Conservation (phyloP, 2,888 invertebrate species). For the Microctonus brassicae region DNA sequence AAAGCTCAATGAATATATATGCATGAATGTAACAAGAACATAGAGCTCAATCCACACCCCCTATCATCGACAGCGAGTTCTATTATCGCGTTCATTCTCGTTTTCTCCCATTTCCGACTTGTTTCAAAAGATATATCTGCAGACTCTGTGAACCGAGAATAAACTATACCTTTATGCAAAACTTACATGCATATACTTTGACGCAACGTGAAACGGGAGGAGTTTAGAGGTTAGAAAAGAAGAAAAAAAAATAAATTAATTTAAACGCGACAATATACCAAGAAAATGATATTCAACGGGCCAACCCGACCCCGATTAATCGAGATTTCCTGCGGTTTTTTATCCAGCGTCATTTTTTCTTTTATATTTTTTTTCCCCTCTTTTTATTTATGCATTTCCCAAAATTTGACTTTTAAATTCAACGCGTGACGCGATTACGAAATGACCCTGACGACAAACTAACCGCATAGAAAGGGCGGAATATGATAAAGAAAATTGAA, state of each 20-base stretch:
- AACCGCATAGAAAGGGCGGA: too few species aligned
- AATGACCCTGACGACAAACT: not conserved
- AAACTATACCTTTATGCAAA: constrained; percentile 1
- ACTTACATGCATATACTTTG: not conserved
- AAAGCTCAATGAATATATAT: not conserved
- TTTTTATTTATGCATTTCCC: not conserved
- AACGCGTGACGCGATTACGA: not conserved
- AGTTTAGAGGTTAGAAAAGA: not conserved
- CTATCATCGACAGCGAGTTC: constrained; percentile 11
- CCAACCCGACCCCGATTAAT: constrained; percentile 15
- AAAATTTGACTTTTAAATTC: constrained; percentile 6
- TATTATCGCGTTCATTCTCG: constrained; percentile 31
- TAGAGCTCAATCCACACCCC: not conserved
- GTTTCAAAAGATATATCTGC: constrained; percentile 16
- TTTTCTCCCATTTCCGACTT: constrained; percentile 11
- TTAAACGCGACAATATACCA: constrained; percentile 12
- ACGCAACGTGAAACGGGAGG: not conserved
- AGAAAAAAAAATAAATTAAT: too few species aligned
- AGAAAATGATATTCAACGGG: constrained; percentile 33
- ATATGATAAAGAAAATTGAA: too few species aligned
- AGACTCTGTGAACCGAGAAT: constrained; percentile 12
- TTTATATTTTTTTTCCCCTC: not conserved
- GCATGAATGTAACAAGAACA: not conserved
- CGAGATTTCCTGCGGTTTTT: constrained; percentile 9
- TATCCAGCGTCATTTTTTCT: not conserved